Conservation (phyloP, 2,888 invertebrate species). For the Chrysomela aeneicollis region DNA sequence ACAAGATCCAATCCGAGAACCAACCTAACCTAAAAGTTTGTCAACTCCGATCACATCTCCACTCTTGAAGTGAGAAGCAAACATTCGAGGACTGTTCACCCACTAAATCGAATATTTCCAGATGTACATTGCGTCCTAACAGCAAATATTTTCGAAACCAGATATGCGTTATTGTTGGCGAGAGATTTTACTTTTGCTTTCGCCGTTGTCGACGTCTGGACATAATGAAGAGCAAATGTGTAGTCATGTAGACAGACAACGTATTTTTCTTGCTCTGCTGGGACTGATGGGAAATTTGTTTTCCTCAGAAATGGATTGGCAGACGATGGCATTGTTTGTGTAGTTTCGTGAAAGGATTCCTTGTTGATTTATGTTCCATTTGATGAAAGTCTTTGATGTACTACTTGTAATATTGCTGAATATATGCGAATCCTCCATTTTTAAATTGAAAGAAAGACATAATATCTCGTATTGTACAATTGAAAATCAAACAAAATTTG, state of each 20-base stretch:
- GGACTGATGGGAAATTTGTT: constrained; percentile 11
- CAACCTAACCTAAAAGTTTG: neutral
- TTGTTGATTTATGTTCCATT: neutral
- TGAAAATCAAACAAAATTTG: no score
- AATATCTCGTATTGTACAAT: no score
- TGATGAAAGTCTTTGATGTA: neutral
- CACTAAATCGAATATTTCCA: constrained; percentile 17
- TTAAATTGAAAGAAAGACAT: no score
- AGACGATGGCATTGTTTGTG: constrained; percentile 7
- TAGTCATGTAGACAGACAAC: constrained; percentile 17
- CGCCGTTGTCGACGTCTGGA: constrained; percentile 3
- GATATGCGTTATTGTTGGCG: constrained; percentile 28
- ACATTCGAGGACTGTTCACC: constrained; percentile 7
- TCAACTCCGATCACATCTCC: neutral
- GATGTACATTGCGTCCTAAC: constrained; percentile 24
- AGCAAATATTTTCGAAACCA: constrained; percentile 32
- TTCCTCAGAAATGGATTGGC: neutral
- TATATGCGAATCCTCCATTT: no score
- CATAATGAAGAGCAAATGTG: constrained; percentile 20
- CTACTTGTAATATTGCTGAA: no score
- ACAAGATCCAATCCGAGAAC: no score
- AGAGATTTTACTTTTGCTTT: constrained; percentile 27
- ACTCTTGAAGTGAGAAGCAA: neutral
- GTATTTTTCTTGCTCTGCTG: constrained; percentile 4
- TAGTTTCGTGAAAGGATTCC: neutral